These are phyloP conservation scores for Sisor rabdophorus DNA, from an alignment of 2,113 vertebrate genomes.

Conservation along the genomic window DNA sequence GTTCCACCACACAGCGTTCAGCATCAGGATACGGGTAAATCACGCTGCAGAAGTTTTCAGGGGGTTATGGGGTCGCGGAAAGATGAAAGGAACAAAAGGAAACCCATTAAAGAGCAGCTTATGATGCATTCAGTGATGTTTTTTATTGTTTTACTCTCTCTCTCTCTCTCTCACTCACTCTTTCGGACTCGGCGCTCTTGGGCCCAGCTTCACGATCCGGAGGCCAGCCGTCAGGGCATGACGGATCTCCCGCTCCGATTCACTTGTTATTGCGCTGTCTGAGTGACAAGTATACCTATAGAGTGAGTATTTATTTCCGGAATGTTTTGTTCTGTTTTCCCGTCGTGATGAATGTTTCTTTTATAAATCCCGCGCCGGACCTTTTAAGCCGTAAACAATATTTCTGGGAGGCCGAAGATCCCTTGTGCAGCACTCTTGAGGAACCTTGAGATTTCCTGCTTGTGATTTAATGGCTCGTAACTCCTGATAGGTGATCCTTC, in stretches of 20 bases:
- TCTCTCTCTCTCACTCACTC: not conserved
- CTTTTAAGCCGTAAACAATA: slow-evolving; percentile 88
- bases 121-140: slow-evolving; percentile 43
- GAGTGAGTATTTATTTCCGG: slow-evolving; percentile 85
- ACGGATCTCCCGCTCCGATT: slow-evolving; percentile 73
- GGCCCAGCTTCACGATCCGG: not conserved
- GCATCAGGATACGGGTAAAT: slow-evolving; percentile 28
- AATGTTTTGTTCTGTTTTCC: slow-evolving; percentile 98
- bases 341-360: slow-evolving; percentile 86
- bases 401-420: slow-evolving; percentile 89
- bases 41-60: slow-evolving; percentile 15
- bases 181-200: not conserved
- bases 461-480: slow-evolving; percentile 98
- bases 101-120: slow-evolving; percentile 46
- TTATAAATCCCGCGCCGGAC: slow-evolving; percentile 78
- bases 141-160: slow-evolving; percentile 45
- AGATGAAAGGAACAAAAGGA: slow-evolving; percentile 10
- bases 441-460: slow-evolving; percentile 98
- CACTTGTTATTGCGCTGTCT: slow-evolving; percentile 82
- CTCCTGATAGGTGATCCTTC: slow-evolving; percentile 79
- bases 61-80: slow-evolving; percentile 13
- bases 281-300: slow-evolving; percentile 83
- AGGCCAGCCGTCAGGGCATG: slow-evolving; percentile 69
- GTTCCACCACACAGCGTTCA: slow-evolving; percentile 18
- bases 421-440: slow-evolving; percentile 94